These are phyloP conservation scores for Pocillopora grandis DNA, from an alignment of 92 coral and sea anemone genomes.

Conservation along the genomic window DNA sequence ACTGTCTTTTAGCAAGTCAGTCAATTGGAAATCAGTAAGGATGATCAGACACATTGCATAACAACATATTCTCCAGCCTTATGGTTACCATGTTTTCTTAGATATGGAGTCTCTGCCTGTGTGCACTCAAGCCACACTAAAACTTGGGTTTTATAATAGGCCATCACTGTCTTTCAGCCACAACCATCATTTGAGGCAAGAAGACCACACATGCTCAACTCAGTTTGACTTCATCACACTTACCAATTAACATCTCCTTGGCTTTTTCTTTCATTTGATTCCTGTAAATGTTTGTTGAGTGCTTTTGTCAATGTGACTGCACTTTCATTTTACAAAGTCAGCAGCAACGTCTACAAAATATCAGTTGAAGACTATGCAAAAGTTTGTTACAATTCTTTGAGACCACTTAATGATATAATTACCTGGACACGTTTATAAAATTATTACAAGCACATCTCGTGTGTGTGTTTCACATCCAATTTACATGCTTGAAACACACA, in stretches of 20 bases:
- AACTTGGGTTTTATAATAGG: not conserved
- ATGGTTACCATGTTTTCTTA: too few relatives aligned
- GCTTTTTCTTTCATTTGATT: conserved; percentile 63
- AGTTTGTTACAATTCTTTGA: not conserved
- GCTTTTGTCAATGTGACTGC: conserved; percentile 82
- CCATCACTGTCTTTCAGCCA: not conserved
- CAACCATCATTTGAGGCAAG: not conserved
- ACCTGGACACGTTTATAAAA: not conserved
- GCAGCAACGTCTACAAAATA: conserved; percentile 74
- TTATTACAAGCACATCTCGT: too few relatives aligned
- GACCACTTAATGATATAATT: not conserved
- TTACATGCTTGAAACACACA: too few relatives aligned
- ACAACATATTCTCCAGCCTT: too few relatives aligned
- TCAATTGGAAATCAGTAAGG: too few relatives aligned
- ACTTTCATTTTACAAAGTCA: conserved; percentile 75
- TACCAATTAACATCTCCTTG: conserved; percentile 84
- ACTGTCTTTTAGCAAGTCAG: too few relatives aligned
- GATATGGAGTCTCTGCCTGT: too few relatives aligned
- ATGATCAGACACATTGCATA: too few relatives aligned
- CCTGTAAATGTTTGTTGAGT: conserved; percentile 77
- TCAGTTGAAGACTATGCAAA: not conserved
- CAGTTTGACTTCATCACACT: not conserved
- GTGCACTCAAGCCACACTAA: too few relatives aligned
- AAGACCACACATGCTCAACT: not conserved
- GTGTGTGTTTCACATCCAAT: too few relatives aligned